These are phyloP conservation scores for Mizuhopecten yessoensis DNA, from an alignment of 1,140 invertebrate species.

Conservation along the genomic window DNA sequence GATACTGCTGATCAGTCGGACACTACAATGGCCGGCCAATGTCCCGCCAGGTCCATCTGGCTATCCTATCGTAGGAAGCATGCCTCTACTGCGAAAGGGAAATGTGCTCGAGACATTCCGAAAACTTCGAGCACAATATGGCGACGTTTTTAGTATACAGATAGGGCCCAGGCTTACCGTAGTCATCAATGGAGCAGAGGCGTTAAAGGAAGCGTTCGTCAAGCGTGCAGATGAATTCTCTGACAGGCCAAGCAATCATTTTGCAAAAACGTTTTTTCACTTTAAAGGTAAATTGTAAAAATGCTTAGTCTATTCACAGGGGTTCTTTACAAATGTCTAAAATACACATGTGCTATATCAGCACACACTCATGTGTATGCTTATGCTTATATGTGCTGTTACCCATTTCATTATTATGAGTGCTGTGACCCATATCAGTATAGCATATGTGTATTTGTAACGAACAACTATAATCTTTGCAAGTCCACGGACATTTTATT, in stretches of 20 bases:
- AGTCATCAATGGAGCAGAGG: background rate
- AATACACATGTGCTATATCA: no score
- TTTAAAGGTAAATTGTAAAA: background rate
- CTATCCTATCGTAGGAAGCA: background rate
- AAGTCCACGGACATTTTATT: no score
- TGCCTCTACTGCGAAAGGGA: background rate
- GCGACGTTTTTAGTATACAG: slow-evolving; percentile 36
- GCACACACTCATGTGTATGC: no score
- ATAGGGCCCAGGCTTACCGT: background rate
- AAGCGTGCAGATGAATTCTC: slow-evolving; percentile 23
- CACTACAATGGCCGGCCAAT: slow-evolving; percentile 15
- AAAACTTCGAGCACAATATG: background rate
- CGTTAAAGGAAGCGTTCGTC: slow-evolving; percentile 13
- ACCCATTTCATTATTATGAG: no score
- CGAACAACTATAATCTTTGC: no score
- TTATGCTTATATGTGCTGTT: no score
- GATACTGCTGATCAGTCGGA: background rate
- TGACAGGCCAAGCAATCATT: background rate
- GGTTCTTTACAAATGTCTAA: no score
- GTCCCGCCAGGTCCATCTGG: background rate
- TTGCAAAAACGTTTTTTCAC: background rate
- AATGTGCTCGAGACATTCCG: background rate
- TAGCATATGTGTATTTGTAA: no score
- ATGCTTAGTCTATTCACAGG: no score
- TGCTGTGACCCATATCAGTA: no score